A percentile compares a stretch with the other conserved stretches of the same genome.
Conservation (phyloP, 1,140 invertebrate species). For the Diabrotica virgifera region DNA sequence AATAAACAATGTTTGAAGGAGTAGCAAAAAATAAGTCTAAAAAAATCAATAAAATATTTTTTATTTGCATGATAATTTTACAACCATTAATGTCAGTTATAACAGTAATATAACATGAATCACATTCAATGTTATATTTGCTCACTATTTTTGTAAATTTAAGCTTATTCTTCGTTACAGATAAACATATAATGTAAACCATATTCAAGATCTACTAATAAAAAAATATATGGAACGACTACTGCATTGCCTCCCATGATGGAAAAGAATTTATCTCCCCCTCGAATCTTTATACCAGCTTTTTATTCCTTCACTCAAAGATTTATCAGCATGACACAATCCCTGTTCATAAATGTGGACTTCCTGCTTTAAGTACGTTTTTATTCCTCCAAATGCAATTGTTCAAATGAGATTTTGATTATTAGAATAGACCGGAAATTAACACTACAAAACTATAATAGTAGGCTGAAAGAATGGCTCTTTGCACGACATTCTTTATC, state of each 20-base stretch:
- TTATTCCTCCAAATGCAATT: constrained; percentile 1
- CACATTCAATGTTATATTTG: no score
- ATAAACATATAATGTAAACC: no score
- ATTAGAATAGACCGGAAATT: neutral
- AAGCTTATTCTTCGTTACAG: no score
- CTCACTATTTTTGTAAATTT: no score
- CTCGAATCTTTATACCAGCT: neutral
- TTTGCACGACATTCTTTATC: neutral
- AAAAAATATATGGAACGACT: neutral
- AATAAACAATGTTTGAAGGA: no score
- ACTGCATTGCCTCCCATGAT: neutral
- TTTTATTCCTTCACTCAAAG: constrained; percentile 2
- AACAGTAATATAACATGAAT: no score
- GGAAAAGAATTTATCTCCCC: neutral
- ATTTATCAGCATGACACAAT: constrained; percentile 2
- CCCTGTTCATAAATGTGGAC: neutral
- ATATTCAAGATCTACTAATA: no score
- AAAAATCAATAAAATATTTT: no score
- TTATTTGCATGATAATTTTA: no score
- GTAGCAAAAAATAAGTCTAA: no score
- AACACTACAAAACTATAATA: neutral
- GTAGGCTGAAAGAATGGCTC: neutral
- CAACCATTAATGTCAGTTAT: no score
- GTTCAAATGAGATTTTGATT: neutral
- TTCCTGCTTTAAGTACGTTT: constrained; percentile 2